Evolutionary conservation across 2,113 vertebrate genomes (phyloP).

Genomic region (Calidris pygmaea): DNA sequence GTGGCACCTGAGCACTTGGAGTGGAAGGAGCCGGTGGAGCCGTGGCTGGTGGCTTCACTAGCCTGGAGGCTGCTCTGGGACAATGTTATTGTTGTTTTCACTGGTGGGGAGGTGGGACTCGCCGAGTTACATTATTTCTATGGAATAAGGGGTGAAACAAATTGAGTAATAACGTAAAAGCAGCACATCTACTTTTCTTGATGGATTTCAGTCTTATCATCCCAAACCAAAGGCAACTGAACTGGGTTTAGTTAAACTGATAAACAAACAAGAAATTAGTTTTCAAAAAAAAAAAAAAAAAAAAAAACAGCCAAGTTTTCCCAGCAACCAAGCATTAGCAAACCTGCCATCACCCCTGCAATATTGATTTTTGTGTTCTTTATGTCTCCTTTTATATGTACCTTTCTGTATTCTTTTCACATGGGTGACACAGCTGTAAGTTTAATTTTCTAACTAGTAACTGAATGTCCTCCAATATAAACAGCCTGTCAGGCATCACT

Average conservation of each 20-base stretch:
- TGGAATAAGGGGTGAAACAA: neutral
- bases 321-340: neutral
- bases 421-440: neutral
- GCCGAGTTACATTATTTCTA: neutral
- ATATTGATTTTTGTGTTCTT: constrained; percentile 20
- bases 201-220: neutral
- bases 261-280: neutral
- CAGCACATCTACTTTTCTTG: neutral
- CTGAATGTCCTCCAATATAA: constrained; percentile 24
- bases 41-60: neutral
- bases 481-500: constrained; percentile 3
- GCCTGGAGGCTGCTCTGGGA: neutral
- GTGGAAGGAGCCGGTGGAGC: neutral
- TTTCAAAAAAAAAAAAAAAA: neutral
- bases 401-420: constrained; percentile 21
- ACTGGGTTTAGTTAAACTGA: neutral
- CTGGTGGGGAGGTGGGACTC: neutral
- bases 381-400: neutral
- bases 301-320: neutral
- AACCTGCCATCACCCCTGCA: neutral
- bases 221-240: neutral
- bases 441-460: constrained; percentile 36
- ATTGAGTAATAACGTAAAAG: neutral
- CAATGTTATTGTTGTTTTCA: neutral
- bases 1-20: neutral